Conservation (phyloP, 2,888 invertebrate genomes). For the Rugalucina vietnamica region DNA sequence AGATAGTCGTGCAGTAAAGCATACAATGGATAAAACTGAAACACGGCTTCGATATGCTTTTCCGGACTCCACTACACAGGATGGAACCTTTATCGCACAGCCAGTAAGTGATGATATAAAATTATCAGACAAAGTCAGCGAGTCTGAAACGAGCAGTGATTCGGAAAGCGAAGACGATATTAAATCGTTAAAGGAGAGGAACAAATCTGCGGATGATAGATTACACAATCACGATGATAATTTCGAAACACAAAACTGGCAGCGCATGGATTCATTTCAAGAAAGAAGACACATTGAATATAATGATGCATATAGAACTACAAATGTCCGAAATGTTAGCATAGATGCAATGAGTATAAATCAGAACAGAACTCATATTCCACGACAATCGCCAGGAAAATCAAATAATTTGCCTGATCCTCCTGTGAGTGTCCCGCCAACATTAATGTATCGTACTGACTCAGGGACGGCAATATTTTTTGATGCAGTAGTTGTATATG, state of each 20-base stretch:
- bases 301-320: too few species aligned
- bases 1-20: too few species aligned
- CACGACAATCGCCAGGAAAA: background rate
- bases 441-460: too few species aligned
- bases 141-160: background rate
- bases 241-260: background rate
- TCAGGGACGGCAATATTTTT: too few species aligned
- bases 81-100: background rate
- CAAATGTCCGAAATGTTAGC: too few species aligned
- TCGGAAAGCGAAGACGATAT: background rate
- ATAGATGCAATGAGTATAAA: background rate
- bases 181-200: background rate
- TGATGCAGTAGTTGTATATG: slow-evolving; percentile 58
- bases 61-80: background rate
- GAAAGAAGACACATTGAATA: too few species aligned
- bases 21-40: background rate
- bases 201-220: background rate
- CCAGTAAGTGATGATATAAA: background rate
- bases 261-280: background rate
- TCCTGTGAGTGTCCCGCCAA: too few species aligned
- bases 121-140: background rate
- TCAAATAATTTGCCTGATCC: too few species aligned
- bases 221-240: background rate
- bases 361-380: background rate
- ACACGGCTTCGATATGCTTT: background rate